These are phyloP conservation scores for Pogonus chalceus DNA, from an alignment of 1,140 invertebrate species.

Conservation along the genomic window DNA sequence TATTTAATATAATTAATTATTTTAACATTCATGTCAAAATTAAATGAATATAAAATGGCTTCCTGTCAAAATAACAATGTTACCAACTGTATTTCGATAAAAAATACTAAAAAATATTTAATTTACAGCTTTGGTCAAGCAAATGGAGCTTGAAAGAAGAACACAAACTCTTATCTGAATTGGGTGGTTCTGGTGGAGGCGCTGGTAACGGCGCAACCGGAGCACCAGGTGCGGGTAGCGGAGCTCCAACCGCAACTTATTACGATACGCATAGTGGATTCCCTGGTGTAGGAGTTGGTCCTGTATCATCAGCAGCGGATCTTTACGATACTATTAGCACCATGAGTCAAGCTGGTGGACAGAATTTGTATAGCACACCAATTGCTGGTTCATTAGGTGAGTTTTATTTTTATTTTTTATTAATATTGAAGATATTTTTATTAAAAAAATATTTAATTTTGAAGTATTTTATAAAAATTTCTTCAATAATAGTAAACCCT, in stretches of 20 bases:
- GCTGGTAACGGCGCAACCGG: constrained; percentile 29
- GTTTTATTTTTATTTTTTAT: constrained; percentile 22
- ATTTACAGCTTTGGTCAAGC: constrained; percentile 71
- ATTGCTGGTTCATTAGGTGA: constrained; percentile 63
- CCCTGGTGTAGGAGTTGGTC: constrained; percentile 39
- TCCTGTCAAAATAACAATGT: too few relatives aligned
- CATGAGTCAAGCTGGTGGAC: constrained; percentile 58
- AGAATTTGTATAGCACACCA: constrained; percentile 63
- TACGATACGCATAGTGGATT: constrained; percentile 53
- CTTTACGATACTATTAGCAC: constrained; percentile 65
- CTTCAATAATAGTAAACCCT: too few relatives aligned
- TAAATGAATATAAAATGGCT: too few relatives aligned
- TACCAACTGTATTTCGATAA: too few relatives aligned
- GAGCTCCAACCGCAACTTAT: constrained; percentile 39
- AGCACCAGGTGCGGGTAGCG: constrained; percentile 28
- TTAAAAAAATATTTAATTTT: too few relatives aligned
- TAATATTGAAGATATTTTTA: too few relatives aligned
- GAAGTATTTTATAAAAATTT: too few relatives aligned
- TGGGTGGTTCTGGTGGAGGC: constrained; percentile 49
- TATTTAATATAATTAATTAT: too few relatives aligned
- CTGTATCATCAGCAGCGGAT: constrained; percentile 47
- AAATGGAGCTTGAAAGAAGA: constrained; percentile 86
- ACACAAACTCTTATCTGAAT: constrained; percentile 71
- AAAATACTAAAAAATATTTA: too few relatives aligned
- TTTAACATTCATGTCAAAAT: too few relatives aligned